phyloP scores from a whole-genome alignment of 1,140 invertebrate genomes.

The Drosophila ironensis region DNA sequence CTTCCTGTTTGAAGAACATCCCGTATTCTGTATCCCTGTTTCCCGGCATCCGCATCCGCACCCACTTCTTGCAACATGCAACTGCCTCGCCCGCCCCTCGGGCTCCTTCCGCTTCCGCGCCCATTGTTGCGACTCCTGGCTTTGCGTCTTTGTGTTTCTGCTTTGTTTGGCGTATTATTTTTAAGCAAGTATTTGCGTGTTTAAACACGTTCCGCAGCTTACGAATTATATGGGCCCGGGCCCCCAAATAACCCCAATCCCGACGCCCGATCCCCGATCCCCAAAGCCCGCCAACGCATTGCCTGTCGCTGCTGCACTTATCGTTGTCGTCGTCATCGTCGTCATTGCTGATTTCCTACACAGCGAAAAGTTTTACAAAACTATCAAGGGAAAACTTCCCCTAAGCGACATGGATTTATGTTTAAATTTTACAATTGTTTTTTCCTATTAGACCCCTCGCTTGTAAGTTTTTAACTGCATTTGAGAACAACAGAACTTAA shows the following conservation, averaged over 20 bases:
- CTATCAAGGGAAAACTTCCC: too few species aligned
- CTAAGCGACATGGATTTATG: too few species aligned
- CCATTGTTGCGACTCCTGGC: constrained; percentile 28
- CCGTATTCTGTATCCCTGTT: background rate
- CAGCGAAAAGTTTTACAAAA: background rate
- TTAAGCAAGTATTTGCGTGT: constrained; percentile 79
- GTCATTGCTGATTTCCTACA: constrained; percentile 4
- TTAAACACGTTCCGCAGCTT: constrained; percentile 78
- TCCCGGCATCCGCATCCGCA: too few species aligned
- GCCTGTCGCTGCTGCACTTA: constrained; percentile 57
- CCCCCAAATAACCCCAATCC: constrained; percentile 24
- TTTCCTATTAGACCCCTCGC: too few species aligned
- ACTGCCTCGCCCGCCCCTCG: background rate
- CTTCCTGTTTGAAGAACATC: constrained; percentile 16
- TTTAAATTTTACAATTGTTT: too few species aligned
- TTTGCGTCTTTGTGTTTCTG: constrained; percentile 18
- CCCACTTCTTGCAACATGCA: background rate
- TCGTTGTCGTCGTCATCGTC: constrained; percentile 12
- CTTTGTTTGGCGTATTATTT: constrained; percentile 62
- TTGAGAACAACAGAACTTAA: too few species aligned
- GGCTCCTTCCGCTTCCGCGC: constrained; percentile 62
- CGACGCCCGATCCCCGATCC: background rate
- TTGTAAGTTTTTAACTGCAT: too few species aligned
- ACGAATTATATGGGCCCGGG: constrained; percentile 56
- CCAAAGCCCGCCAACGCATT: constrained; percentile 9